A percentile compares a stretch with the other conserved stretches of the same genome.
Evolutionary conservation across 2,113 vertebrate species (phyloP).

Genomic region (Stictonetta naevosa): DNA sequence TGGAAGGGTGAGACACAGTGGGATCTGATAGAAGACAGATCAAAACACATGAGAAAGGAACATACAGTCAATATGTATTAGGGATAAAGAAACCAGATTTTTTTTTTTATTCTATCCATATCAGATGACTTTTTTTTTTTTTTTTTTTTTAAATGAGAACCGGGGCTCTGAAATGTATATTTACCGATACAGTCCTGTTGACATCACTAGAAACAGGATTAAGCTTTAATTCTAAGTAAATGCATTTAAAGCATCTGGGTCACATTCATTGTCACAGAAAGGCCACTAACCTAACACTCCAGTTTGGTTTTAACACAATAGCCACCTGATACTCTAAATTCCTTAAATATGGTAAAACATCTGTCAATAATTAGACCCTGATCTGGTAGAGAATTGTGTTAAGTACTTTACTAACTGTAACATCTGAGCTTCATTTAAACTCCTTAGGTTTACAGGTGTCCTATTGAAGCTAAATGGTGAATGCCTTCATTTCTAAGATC

Average conservation of each 20-base stretch:
- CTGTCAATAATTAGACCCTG: neutral
- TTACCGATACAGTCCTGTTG: neutral
- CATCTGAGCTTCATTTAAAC: neutral
- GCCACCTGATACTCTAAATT: neutral
- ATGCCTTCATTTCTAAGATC: accelerated
- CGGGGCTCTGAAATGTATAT: neutral
- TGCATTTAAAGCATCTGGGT: neutral
- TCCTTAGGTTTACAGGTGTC: neutral
- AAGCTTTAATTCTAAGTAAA: neutral
- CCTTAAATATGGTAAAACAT: neutral
- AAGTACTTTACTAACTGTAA: neutral
- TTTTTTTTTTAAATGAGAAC: neutral
- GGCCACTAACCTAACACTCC: neutral
- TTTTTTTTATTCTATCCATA: neutral
- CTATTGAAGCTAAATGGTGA: neutral
- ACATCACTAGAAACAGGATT: neutral
- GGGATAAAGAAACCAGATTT: neutral
- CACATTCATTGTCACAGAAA: neutral
- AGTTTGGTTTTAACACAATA: neutral
- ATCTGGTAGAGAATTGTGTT: neutral
- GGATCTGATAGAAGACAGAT: neutral
- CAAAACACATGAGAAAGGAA: neutral
- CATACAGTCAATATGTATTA: neutral
- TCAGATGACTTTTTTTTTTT: neutral
- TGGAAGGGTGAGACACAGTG: neutral